Conservation (phyloP, 2,888 invertebrate genomes). For the Sinopyrophorus schimmeli region DNA sequence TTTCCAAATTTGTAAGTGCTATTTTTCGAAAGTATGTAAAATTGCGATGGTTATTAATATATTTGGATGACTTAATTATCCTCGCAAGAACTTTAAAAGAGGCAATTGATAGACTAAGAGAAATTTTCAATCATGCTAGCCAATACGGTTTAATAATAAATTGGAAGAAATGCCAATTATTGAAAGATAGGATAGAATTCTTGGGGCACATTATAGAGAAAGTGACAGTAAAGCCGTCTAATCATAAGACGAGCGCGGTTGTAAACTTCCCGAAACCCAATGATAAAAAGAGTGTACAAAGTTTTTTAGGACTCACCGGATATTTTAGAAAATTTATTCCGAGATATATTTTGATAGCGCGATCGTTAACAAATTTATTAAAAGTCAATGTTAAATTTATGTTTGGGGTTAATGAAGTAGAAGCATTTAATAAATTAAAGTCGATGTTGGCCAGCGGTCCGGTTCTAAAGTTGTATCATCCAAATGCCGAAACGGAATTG, state of each 20-base stretch:
- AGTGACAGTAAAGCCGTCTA: background rate
- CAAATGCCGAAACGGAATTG: no score
- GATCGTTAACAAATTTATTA: background rate
- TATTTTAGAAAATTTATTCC: slow-evolving; percentile 3
- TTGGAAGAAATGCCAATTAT: no score
- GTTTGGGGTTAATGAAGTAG: background rate
- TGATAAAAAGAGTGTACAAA: background rate
- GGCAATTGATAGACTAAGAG: no score
- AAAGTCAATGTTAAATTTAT: background rate
- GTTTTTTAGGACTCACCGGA: background rate
- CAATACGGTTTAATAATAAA: background rate
- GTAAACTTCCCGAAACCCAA: background rate
- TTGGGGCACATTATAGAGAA: background rate
- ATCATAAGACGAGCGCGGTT: background rate
- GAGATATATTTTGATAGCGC: background rate
- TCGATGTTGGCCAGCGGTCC: no score
- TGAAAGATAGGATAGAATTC: no score
- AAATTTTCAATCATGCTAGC: background rate
- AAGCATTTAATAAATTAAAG: background rate
- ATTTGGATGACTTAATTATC: no score
- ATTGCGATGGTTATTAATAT: no score
- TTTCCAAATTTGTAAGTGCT: no score
- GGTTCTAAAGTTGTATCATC: no score
- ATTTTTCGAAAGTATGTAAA: no score
- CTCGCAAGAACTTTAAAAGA: no score